phyloP scores from a whole-genome alignment of 2,797 vertebrate genomes.

The Phoeniculus purpureus region DNA sequence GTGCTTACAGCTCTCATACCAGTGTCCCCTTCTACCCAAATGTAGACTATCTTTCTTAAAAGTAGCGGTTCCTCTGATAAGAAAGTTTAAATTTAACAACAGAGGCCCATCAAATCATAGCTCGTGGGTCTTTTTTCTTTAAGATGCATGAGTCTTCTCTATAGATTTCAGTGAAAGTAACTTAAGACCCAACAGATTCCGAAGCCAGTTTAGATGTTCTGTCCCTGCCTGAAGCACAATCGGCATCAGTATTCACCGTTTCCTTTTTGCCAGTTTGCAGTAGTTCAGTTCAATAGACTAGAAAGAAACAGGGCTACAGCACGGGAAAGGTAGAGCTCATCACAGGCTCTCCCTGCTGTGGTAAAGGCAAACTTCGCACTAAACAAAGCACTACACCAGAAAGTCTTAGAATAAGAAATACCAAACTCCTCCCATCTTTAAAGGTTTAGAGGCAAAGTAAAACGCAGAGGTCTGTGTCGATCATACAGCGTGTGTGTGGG shows the following conservation, averaged over 20 bases:
- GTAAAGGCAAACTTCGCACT: conserved; percentile 20
- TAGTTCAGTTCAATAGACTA: not conserved
- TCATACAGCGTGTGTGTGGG: not conserved
- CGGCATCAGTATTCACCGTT: not conserved
- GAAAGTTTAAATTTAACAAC: not conserved
- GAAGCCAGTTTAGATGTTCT: not conserved
- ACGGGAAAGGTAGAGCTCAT: not conserved
- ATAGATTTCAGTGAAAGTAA: not conserved
- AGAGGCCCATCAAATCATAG: not conserved
- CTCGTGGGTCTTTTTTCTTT: not conserved
- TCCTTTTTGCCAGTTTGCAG: not conserved
- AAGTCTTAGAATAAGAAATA: conserved; percentile 37
- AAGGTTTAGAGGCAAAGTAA: conserved; percentile 30
- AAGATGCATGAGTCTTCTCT: not conserved
- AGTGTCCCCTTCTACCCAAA: not conserved
- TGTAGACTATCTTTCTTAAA: not conserved
- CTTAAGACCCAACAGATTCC: not conserved
- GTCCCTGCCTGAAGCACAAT: not conserved
- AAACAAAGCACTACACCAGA: conserved; percentile 38
- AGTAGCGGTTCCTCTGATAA: not conserved
- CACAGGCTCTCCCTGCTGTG: conserved; percentile 41
- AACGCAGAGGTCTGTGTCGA: not conserved
- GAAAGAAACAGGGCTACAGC: conserved; percentile 18
- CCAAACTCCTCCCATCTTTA: not conserved
- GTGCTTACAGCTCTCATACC: not conserved